Base-by-base conservation (phyloP, 1,140 invertebrate genomes). In the Brachionus calyciflorus region DNA sequence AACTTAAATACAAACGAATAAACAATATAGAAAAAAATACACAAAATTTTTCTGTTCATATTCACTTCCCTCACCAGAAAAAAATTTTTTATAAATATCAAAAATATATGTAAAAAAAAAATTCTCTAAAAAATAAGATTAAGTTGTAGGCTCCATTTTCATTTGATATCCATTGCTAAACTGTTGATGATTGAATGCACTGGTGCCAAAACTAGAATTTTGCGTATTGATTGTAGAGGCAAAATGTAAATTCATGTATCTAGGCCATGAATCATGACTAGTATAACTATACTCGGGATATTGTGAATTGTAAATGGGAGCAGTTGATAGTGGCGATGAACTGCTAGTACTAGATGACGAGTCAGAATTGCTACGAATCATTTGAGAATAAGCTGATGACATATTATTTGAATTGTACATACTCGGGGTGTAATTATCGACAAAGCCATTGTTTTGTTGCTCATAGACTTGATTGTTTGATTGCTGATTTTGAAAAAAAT, bases 91-190 rank as follows among this genome's bases (percentile, higher is more conserved):
- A 5, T 37, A 37, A 60, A 60, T 37, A 60, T 33, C 37, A 60
- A 60, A 37, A 37, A 60, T 33, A 60, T 60, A 37, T 33, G 37
- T 17, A n/a, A 49, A 49, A 6, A 49, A 3, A 49, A 49, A 17
- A 6, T 17, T 3, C 10, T 1, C 10, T 12, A 17, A 3, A 49
- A 49, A 60, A 19, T 17, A 21, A 60, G 19, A 17, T 65, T 41
- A 65, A 44, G 41, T 65, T 46, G 60, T 65, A 0, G 60, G 60
- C 60, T 65, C 60, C 19, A 65, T 24, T 21, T 65, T 65, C 60
- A 65, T 65, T 24, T 65, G 60, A 65, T 65, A 65, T 44, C 60
- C 60, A n/a, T 46, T 65, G 19, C 12, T 10, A 44, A 65, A 65
- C 10, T 65, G 60, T n/a, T 65, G 60, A 44, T 7, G 12, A 44